These are phyloP conservation scores for Tor tambroides DNA, from an alignment of 2,113 vertebrate species.

Conservation along the genomic window DNA sequence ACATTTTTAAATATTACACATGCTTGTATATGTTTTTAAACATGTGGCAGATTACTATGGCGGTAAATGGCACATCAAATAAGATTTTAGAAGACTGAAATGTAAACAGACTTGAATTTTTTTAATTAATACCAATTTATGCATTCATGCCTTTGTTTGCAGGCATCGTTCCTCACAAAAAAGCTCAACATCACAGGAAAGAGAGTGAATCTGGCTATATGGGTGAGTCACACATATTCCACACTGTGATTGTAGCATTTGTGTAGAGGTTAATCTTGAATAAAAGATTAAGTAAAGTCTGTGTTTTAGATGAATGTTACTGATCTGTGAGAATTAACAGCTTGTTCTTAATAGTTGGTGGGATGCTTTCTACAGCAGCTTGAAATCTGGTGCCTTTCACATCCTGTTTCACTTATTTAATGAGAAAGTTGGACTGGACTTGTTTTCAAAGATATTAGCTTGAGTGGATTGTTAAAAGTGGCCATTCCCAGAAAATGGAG, in stretches of 20 bases:
- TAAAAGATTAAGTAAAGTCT: neutral
- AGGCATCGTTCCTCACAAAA: constrained; percentile 99
- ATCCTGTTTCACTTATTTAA: neutral
- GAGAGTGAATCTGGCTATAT: constrained; percentile 96
- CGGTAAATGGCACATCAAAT: neutral
- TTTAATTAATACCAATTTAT: neutral
- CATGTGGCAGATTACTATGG: neutral
- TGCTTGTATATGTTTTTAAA: neutral
- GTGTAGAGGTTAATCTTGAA: neutral
- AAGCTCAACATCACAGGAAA: constrained; percentile 98
- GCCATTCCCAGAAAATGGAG: neutral
- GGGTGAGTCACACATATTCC: constrained; percentile 72
- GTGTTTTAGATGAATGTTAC: neutral
- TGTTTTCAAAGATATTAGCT: neutral
- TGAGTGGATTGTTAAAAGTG: neutral
- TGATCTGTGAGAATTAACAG: neutral
- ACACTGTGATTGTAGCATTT: neutral
- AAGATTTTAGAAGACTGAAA: neutral
- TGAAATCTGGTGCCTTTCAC: neutral
- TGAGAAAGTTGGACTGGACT: neutral
- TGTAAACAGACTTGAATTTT: neutral
- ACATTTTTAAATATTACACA: neutral
- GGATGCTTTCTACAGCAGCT: neutral
- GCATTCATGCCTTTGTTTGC: constrained; percentile 57
- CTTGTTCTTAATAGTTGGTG: neutral